Percentiles rank a stretch among this genome's conserved stretches.
Conservation (phyloP, 1,140 invertebrate genomes). For the Papilio helenus region DNA sequence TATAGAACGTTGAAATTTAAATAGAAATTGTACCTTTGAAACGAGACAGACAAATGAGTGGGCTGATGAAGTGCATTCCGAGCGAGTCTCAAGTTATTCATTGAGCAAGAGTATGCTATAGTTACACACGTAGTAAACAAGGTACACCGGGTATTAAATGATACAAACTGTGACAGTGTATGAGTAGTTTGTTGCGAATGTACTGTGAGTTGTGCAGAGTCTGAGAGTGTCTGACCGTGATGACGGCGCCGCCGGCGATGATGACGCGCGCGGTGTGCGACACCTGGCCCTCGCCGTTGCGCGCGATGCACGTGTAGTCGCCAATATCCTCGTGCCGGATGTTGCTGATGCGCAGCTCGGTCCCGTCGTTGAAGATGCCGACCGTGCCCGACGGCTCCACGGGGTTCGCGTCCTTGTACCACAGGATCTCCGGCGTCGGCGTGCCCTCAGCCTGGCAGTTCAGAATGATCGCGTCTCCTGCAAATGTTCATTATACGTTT, state of each 20-base stretch:
- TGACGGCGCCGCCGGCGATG: constrained; percentile 94
- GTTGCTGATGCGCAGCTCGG: constrained; percentile 94
- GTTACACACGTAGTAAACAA: too few relatives aligned
- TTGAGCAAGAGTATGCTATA: neutral
- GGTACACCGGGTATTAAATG: too few relatives aligned
- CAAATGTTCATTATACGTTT: constrained; percentile 35
- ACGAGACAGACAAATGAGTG: neutral
- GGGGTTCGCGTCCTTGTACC: constrained; percentile 95
- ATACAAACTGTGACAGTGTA: too few relatives aligned
- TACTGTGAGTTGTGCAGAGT: neutral
- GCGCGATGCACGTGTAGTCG: constrained; percentile 96
- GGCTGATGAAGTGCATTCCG: neutral
- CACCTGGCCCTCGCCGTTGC: constrained; percentile 96
- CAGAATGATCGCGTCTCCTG: constrained; percentile 96
- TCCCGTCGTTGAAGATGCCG: constrained; percentile 95
- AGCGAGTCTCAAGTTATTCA: neutral
- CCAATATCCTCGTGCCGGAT: constrained; percentile 96
- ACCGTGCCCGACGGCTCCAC: constrained; percentile 93
- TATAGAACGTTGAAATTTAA: neutral
- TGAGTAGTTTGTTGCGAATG: too few relatives aligned
- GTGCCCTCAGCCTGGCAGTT: constrained; percentile 97
- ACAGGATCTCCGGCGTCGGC: constrained; percentile 94
- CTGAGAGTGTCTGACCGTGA: constrained; percentile 83
- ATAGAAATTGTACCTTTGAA: neutral
- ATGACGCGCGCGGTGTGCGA: constrained; percentile 97